Evolutionary conservation across 2,113 vertebrate species (phyloP), one percentile per base, ranked within the genome.

Genomic region (Periophthalmus modestus): DNA sequence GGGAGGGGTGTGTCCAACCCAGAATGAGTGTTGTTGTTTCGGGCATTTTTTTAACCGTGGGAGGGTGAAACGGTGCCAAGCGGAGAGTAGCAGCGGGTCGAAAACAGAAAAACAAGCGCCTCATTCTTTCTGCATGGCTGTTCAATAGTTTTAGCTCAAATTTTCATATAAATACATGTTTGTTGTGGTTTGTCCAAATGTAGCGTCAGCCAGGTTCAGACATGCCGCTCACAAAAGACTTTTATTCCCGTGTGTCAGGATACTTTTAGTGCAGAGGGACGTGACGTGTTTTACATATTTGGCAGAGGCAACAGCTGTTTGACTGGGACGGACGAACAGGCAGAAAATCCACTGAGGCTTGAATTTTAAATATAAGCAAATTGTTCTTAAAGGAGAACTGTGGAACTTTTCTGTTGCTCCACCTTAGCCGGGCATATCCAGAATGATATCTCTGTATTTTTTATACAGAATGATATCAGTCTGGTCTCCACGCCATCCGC

Each of bases 11-110:
- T 69, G 71, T 39, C 11, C 63, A 71, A 67, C 73, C 33, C 57
- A 47, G 46, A 67, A 67, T 24, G 21, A 24, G 23, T 72, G 14
- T n/a, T 24, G 63, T 52, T 78, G 65, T 69, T 70, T 77, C 54
- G 6, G n/a, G 19, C 39, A 19, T 57, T 68, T 16, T 66, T 72
- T 75, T 62, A 18, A 75, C 66, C 83, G 78, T 87, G 72, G 75
- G 78, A 80, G 74, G 72, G 77, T 66, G 57, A 77, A 81, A 73
- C 61, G 75, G 74, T 85, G 84, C 82, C 89, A 85, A 71, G 69
- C 72, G 81, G 82, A 73, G 82, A 67, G 62, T 39, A 68, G 77
- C 21, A n/a, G 19, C 52, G 23, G 59, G 24, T 62, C 59, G 79
- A 80, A 83, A 83, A 72, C 52, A 21, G 69, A 61, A 69, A 72